phyloP scores from a whole-genome alignment of 2,797 vertebrate genomes.

The Ctenopoma kingsleyae region DNA sequence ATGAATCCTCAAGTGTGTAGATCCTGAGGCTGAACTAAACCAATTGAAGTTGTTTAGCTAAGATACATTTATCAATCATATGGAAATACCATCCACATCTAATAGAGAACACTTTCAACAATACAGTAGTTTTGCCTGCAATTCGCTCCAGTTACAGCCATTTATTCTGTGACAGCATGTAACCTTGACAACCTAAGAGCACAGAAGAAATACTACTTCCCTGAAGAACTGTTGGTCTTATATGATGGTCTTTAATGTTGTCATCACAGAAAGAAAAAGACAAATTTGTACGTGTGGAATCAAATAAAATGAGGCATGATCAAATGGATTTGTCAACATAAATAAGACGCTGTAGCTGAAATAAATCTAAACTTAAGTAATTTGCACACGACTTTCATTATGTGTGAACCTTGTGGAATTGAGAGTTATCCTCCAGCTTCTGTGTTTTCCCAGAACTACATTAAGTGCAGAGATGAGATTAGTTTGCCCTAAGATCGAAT shows the following conservation, averaged over 20 bases:
- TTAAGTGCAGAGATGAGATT: conserved; percentile 73
- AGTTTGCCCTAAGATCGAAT: conserved; percentile 66
- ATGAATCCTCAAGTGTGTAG: conserved; percentile 57
- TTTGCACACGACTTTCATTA: conserved; percentile 73
- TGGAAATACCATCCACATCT: conserved; percentile 19
- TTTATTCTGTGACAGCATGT: conserved; percentile 1
- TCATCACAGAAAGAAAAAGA: conserved; percentile 22
- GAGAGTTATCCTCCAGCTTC: conserved; percentile 55
- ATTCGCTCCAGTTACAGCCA: neutral
- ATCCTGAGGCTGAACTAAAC: conserved; percentile 42
- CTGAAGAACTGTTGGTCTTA: conserved; percentile 28
- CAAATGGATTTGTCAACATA: conserved; percentile 55
- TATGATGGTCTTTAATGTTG: conserved; percentile 7
- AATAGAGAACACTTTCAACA: neutral
- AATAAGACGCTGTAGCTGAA: conserved; percentile 38
- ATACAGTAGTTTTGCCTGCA: conserved; percentile 2
- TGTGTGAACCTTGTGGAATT: conserved; percentile 52
- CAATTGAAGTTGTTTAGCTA: conserved; percentile 13
- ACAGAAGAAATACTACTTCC: conserved; percentile 1
- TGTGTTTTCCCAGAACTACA: conserved; percentile 63
- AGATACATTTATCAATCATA: conserved; percentile 24
- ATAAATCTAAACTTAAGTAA: conserved; percentile 60
- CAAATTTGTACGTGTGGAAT: conserved; percentile 6
- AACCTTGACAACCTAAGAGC: conserved; percentile 5
- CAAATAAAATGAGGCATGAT: conserved; percentile 47